phyloP scores from a whole-genome alignment of 2,797 vertebrate genomes.

The Falco naumanni region DNA sequence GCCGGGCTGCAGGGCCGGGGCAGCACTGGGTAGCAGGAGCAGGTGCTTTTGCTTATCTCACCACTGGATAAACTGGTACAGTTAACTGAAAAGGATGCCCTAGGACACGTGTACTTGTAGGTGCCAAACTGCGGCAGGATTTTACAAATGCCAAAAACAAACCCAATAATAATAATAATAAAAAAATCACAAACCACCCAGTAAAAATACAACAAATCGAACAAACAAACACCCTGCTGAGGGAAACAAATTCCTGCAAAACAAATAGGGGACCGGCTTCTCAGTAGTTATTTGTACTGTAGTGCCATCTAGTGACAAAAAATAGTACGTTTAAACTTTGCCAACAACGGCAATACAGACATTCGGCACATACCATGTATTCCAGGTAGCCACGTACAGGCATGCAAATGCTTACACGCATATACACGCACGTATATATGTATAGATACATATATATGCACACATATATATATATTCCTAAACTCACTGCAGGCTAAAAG shows the following conservation, averaged over 20 bases:
- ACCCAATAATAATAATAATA: not conserved
- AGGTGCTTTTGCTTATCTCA: not conserved
- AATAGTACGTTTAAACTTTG: not conserved
- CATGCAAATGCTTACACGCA: not conserved
- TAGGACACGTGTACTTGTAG: not conserved
- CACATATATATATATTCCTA: not conserved
- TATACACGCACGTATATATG: not conserved
- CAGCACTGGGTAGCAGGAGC: not conserved
- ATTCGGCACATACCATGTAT: not conserved
- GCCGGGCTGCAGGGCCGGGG: too few species aligned
- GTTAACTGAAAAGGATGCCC: not conserved
- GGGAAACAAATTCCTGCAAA: not conserved
- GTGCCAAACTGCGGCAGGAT: not conserved
- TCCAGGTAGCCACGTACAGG: not conserved
- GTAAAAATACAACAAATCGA: not conserved
- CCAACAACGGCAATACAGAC: not conserved
- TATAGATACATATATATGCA: not conserved
- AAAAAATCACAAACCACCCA: not conserved
- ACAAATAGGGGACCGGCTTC: not conserved
- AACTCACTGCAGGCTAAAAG: not conserved
- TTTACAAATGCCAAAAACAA: not conserved
- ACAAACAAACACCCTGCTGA: not conserved
- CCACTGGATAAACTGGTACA: not conserved
- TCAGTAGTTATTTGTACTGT: not conserved
- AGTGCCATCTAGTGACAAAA: constrained; percentile 55